phyloP scores from a whole-genome alignment of 2,888 invertebrate species.

The Sinopyrophorus schimmeli region DNA sequence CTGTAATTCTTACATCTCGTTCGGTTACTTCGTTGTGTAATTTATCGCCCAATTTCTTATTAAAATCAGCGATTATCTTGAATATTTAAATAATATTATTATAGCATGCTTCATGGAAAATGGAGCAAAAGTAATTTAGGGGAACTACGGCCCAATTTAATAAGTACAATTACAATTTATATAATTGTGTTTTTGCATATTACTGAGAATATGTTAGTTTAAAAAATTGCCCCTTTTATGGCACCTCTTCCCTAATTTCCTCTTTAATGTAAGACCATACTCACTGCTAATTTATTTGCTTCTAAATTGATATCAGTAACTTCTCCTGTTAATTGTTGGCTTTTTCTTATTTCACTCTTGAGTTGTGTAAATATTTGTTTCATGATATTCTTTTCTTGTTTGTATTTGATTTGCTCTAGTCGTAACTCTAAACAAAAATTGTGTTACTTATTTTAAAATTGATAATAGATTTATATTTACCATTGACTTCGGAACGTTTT shows the following conservation, averaged over 20 bases:
- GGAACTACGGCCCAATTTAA: no score
- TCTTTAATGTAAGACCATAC: constrained; percentile 6
- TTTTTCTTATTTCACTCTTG: constrained; percentile 44
- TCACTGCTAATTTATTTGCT: constrained; percentile 49
- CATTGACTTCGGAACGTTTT: constrained; percentile 43
- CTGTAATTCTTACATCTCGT: constrained; percentile 45
- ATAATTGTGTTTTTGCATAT: no score
- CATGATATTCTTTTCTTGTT: constrained; percentile 49
- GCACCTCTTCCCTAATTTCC: background rate
- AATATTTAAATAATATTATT: no score
- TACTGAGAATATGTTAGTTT: no score
- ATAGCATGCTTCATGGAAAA: no score
- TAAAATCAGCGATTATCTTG: constrained; percentile 52
- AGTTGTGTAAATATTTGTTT: constrained; percentile 48
- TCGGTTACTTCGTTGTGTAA: constrained; percentile 47
- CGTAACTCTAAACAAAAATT: constrained; percentile 49
- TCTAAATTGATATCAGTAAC: constrained; percentile 46
- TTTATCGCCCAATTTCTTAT: constrained; percentile 49
- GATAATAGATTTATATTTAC: no score
- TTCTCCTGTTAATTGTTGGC: constrained; percentile 46
- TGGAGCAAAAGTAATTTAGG: no score
- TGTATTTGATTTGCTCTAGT: constrained; percentile 46
- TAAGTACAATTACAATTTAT: no score
- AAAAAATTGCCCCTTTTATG: no score
- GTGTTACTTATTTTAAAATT: no score